A percentile compares a stretch with the other conserved stretches of the same genome.
Conservation (phyloP, 2,113 vertebrate genomes). For the Taurulus bubalis region DNA sequence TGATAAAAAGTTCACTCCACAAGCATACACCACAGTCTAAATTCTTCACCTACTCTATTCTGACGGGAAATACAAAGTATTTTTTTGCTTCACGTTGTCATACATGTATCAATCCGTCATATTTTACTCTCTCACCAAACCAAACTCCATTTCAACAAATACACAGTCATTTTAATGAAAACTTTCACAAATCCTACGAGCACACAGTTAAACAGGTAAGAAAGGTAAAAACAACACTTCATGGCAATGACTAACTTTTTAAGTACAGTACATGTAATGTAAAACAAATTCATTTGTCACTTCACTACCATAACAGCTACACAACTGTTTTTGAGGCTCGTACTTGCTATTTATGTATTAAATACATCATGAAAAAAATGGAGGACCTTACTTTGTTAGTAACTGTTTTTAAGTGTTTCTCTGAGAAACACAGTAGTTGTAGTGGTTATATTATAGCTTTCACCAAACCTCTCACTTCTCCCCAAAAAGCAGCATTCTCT, state of each 20-base stretch:
- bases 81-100: slow-evolving; percentile 44
- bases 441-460: slow-evolving; percentile 71
- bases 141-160: slow-evolving; percentile 10
- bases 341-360: slow-evolving; percentile 53
- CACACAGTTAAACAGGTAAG: slow-evolving; percentile 31
- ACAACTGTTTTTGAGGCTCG: slow-evolving; percentile 51
- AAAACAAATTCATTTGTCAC: slow-evolving; percentile 43
- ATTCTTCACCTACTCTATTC: slow-evolving; percentile 36
- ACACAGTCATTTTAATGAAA: slow-evolving; percentile 17
- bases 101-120: not conserved
- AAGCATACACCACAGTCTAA: slow-evolving; percentile 37
- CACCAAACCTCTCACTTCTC: slow-evolving; percentile 22
- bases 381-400: slow-evolving; percentile 47
- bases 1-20: slow-evolving; percentile 51
- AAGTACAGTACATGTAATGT: slow-evolving; percentile 70
- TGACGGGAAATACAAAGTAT: slow-evolving; percentile 35
- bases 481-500: slow-evolving; percentile 34
- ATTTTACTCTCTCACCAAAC: slow-evolving; percentile 18
- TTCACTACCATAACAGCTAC: slow-evolving; percentile 51
- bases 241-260: slow-evolving; percentile 48
- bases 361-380: slow-evolving; percentile 54
- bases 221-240: slow-evolving; percentile 50
- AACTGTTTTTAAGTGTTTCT: slow-evolving; percentile 41
- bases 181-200: slow-evolving; percentile 12
- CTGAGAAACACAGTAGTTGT: slow-evolving; percentile 43